These are phyloP conservation scores for Arothron firmamentum DNA, from an alignment of 2,113 vertebrate genomes.

Conservation along the genomic window DNA sequence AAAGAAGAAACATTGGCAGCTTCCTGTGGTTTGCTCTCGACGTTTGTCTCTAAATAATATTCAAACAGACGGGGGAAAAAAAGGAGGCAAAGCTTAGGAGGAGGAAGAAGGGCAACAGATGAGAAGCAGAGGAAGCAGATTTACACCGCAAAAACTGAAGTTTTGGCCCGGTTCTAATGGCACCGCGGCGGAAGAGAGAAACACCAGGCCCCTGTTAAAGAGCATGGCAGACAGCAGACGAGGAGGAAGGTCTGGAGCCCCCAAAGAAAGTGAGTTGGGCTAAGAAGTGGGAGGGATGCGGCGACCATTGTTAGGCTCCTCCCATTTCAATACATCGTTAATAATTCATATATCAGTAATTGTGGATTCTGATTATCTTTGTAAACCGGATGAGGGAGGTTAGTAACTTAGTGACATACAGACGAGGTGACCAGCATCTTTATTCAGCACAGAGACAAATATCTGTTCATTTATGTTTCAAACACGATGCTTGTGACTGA, in stretches of 20 bases:
- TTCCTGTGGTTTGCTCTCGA: slow-evolving; percentile 70
- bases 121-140: slow-evolving; percentile 4
- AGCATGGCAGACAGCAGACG: too few relatives aligned
- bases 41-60: slow-evolving; percentile 75
- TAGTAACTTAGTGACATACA: slow-evolving; percentile 18
- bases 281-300: too few relatives aligned
- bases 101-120: slow-evolving; percentile 21
- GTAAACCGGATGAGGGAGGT: not conserved
- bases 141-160: slow-evolving; percentile 4
- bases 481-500: slow-evolving; percentile 18
- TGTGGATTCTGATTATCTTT: not conserved
- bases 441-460: slow-evolving; percentile 41
- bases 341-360: too few relatives aligned
- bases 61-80: slow-evolving; percentile 67
- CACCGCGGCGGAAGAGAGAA: too few relatives aligned
- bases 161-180: not conserved
- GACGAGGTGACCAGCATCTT: slow-evolving; percentile 36
- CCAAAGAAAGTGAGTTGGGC: not conserved
- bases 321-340: not conserved
- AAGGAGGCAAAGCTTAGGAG: slow-evolving; percentile 55
- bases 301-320: too few relatives aligned
- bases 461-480: not conserved
- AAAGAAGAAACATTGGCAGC: slow-evolving; percentile 77
- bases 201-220: too few relatives aligned
- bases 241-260: not conserved